phyloP scores from a whole-genome alignment of 2,888 invertebrate species.

The Oscheius sp. region DNA sequence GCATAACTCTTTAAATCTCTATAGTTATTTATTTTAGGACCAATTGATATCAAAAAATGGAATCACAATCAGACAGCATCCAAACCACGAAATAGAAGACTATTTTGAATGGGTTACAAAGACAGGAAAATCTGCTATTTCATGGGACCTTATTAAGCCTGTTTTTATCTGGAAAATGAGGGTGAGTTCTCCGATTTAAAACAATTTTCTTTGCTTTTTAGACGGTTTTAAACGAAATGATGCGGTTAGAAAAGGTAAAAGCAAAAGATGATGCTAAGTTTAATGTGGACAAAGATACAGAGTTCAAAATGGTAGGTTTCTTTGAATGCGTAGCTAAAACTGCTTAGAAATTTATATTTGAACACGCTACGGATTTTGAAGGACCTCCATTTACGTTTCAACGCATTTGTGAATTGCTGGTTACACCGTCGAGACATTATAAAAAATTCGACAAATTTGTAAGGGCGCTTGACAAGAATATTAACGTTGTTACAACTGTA shows the following conservation, averaged over 20 bases:
- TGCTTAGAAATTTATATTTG: conserved; percentile 40
- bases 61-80: conserved; percentile 30
- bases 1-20: not conserved
- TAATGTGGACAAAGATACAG: not conserved
- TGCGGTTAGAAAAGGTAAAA: conserved; percentile 31
- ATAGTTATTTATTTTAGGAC: not conserved
- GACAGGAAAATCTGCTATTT: conserved; percentile 39
- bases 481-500: conserved; percentile 62
- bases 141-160: conserved; percentile 48
- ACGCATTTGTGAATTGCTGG: conserved; percentile 86
- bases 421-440: conserved; percentile 90
- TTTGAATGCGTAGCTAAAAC: not conserved
- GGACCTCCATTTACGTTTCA: conserved; percentile 63
- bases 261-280: conserved; percentile 17
- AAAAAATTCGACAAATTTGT: conserved; percentile 94
- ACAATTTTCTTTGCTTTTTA: conserved; percentile 28
- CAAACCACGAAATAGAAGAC: conserved; percentile 46
- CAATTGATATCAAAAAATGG: not conserved
- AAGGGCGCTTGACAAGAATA: conserved; percentile 88
- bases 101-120: conserved; percentile 50
- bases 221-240: conserved; percentile 58
- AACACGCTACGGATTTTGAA: conserved; percentile 43
- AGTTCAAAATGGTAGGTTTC: conserved; percentile 3
- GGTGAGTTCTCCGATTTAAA: conserved; percentile 26
- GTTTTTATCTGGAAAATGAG: conserved; percentile 60